Evolutionary conservation across 2,888 invertebrate species (phyloP), one percentile per base, ranked within the genome.

Genomic region (Pristionchus fissidentatus): DNA sequence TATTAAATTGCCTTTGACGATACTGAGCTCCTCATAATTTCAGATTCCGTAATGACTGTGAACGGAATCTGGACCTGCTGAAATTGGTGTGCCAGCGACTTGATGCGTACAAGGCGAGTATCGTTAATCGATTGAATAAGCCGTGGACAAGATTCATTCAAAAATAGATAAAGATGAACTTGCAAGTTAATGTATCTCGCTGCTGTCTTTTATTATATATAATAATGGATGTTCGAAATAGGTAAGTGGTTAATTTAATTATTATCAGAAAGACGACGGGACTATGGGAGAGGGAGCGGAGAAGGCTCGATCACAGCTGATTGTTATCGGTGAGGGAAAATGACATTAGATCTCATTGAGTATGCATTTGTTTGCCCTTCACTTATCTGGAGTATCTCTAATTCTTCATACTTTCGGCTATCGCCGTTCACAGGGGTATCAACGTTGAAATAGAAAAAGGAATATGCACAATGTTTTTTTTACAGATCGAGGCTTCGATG

Each of bases 81-180:
- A 98, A 98, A 92, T 94, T 98, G 90, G 96, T 99, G 87, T 98
- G 99, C 93, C 98, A 98, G 93, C 99, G 99, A 93, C 94, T 99
- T 92, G 98, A 99, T 93, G 98, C 98, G 32, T 99, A 99, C 93
- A 98, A 99, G 95, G 88, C 43, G 43, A 26, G 70, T 41, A 26
- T 3, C 1, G 3, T 22, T 32, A 10, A 7, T 3, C 2, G 19
- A 70, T 70, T 15, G 70, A 70, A 22, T 15, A 55, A 22, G 22
- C 55, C n/a, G n/a, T 22, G n/a, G 22, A 55, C 7, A 55, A n/a
- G 15, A 55, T 4, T 55, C 22, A 13, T 55, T 55, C 4, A 4
- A 19, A 55, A 55, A 4, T 13, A n/a, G 15, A 55, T 4, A n/a
- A n/a, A n/a, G n/a, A n/a, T n/a, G n/a, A n/a, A n/a, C n/a, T n/a